Base-by-base conservation (phyloP, 64 coral and sea anemone genomes). In the Hydrozoanthus tunicans region DNA sequence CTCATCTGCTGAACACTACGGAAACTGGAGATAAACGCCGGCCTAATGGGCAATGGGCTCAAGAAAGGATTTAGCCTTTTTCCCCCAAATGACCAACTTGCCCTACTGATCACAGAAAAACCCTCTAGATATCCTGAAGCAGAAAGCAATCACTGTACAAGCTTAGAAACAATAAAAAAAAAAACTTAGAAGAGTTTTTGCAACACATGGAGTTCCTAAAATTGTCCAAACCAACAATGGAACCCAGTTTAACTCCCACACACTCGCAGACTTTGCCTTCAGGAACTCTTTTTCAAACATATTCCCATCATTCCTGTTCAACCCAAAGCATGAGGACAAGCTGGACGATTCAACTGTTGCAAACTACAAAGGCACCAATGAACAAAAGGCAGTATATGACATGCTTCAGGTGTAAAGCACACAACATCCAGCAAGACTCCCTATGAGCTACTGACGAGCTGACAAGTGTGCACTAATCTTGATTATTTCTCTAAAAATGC, bases 301-400 rank as follows among this genome's bases (percentile, higher is more conserved):
- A 84, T 90, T 51, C 53, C 25, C 0, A 78, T 94, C 88, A 94
- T 86, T 1, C 86, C 72, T 7, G 9, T 53, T 15, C 70, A 91
- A 26, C 80, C 89, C 8, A 85, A 91, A 54, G 93, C 93, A 70
- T 79, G 86, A 90, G 92, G 92, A 10, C 81, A 91, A 86, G 81
- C 91, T n/a, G 89, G 91, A 62, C 63, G 81, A 61, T 94, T 94
- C 52, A 94, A 76, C 15, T 51, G 77, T 89, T 71, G 68, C 60
- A 59, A 74, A 72, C 59, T 65, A 74, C 6, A 56, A 76, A 72
- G 54, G 60, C 56, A 24, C 27, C 9, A 58, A 89, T 52, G 69
- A 56, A 54, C 65, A 89, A 4, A 65, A 89, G 56, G 85, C 85
- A 52, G 20, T 20, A 89, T 32, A 53, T 43, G 32, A 71, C 69